Evolutionary conservation across 2,888 invertebrate genomes (phyloP).

Genomic region (Cremastinae sp.): DNA sequence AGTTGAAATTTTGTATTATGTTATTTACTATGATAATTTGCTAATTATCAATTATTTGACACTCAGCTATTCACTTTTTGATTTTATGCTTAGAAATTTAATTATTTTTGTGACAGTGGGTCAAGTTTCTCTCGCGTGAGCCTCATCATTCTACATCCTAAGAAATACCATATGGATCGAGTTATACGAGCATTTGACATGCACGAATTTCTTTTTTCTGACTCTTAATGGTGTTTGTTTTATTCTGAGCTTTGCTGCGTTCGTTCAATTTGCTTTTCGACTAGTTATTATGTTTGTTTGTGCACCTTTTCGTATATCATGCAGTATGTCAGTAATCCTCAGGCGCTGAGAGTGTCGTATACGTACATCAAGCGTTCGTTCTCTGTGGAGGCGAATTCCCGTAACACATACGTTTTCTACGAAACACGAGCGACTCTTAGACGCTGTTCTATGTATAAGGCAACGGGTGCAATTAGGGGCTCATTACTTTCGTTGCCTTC

Average conservation of each 20-base stretch:
- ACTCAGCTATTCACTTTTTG: no score
- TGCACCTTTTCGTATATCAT: conserved; percentile 1
- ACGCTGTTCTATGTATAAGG: conserved; percentile 54
- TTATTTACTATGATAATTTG: no score
- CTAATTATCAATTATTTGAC: no score
- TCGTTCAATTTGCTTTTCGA: conserved; percentile 43
- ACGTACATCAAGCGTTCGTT: not conserved
- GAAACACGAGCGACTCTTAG: conserved; percentile 61
- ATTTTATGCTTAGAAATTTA: no score
- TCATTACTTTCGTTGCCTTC: conserved; percentile 69
- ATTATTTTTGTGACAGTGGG: no score
- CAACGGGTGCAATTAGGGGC: conserved; percentile 70
- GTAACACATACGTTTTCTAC: conserved; percentile 47
- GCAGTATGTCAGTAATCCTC: conserved; percentile 29
- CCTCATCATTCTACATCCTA: not conserved
- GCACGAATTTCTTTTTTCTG: conserved; percentile 16
- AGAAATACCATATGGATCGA: conserved; percentile 28
- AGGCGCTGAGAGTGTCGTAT: conserved; percentile 37
- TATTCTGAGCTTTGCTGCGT: conserved; percentile 9
- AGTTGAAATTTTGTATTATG: no score
- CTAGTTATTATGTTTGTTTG: conserved; percentile 17
- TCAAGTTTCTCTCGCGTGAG: no score
- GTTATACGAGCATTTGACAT: not conserved
- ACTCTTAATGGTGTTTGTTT: conserved; percentile 20
- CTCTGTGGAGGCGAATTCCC: conserved; percentile 24